Base-by-base conservation (phyloP, 1,140 invertebrate genomes). In the Stenopsyche tienmushanensis region DNA sequence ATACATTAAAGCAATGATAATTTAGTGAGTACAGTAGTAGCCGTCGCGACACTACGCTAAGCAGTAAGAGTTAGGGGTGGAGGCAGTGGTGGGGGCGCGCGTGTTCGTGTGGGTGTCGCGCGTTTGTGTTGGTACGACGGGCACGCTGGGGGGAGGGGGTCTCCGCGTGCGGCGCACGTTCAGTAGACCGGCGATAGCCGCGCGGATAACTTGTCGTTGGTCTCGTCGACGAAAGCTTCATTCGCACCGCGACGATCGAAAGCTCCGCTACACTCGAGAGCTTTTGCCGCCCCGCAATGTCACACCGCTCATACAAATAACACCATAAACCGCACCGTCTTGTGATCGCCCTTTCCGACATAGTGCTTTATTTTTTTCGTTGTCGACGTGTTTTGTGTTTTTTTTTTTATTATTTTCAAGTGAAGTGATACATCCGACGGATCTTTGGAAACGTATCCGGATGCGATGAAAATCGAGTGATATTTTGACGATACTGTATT, bases 101-200 rank as follows among this genome's bases (percentile, higher is more conserved):
- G n/a, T n/a, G n/a, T n/a, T n/a, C n/a, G 26, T 2, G 9, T 1
- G 8, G 29, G 15, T 8, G 9, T n/a, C n/a, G 45, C 17, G 45
- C 45, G 7, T n/a, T 7, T 20, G 45, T n/a, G 45, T n/a, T 13
- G 45, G 45, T n/a, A n/a, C n/a, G n/a, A n/a, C n/a, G 17, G 17
- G 17, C 1, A 47, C 17, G 60, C 45, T 17, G 60, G 49, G 47
- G 49, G 21, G 47, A 13, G 13, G 44, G 13, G 49, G 49, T 21
- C 20, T 18, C 26, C 45, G 26, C 29, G 45, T 52, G 45, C 26
- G 41, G 44, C 44, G 44, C 44, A 20, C 47, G 59, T 62, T 58
- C 59, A 62, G 60, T 62, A 29, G 23, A 24, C 3, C 60, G 23
- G 45, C 24, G 49, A 13, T 26, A 3, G 47, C 41, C 58, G 58